Base-by-base conservation (phyloP, 1,140 invertebrate species). In the Lucilia sericata region DNA sequence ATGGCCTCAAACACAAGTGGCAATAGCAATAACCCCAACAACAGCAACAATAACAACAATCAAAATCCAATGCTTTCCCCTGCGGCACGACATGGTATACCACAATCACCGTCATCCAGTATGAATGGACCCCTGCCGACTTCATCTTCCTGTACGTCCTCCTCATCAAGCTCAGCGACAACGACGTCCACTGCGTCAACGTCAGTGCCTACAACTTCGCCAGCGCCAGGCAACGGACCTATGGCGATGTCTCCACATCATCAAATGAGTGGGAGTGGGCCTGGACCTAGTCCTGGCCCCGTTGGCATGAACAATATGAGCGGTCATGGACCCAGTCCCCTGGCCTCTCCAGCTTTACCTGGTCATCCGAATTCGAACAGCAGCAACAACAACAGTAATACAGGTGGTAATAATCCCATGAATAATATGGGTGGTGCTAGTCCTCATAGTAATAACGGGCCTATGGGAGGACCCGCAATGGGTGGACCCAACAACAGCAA, bases 401-500 rank as follows among this genome's bases (percentile, higher is more conserved):
- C 83, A 10, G 86, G 84, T 17, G 83, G 82, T 49, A 84, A 78
- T 36, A 51, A 74, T 60, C 25, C 82, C 21, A 83, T 82, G 65
- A 65, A 65, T 12, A 83, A 85, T 55, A 91, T 92, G 88, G 86
- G 87, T 49, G 76, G 76, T 91, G 91, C 65, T 90, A 70, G 81
- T 82, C 83, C 49, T 36, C 74, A 80, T 65, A 76, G 19, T n/a
- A 78, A 74, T 34, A 51, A 65, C n/a, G 74, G 74, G 13, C 65
- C 30, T n/a, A 65, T 81, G 25, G 91, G 91, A 81, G 91, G 92
- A 30, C 91, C 91, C 13, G 9, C 76, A 5, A 65, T 81, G 25
- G 91, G 91, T 82, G 91, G 92, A 34, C 91, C 91, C 12, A 92
- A 92, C 85, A 92, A 85, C 76, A 87, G 89, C 84, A 92, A 92